Conservation (phyloP, 2,888 invertebrate species). For the Chloromyia formosa region DNA sequence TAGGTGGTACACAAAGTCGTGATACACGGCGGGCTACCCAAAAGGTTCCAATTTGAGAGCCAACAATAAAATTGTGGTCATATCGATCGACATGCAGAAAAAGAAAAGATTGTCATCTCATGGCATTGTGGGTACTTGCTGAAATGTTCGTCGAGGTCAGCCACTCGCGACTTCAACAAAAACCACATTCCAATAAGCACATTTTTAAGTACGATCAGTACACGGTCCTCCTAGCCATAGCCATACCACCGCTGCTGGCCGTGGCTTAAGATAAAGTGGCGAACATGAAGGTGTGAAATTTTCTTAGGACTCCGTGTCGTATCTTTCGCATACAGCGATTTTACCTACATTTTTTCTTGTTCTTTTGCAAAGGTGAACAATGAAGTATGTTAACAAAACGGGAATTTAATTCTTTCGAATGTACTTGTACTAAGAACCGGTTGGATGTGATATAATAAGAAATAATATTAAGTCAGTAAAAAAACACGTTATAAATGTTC, state of each 20-base stretch:
- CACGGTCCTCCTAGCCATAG: too few relatives aligned
- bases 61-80: not conserved
- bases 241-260: too few relatives aligned
- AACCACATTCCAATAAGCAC: slow-evolving; percentile 29
- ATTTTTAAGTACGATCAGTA: too few relatives aligned
- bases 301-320: not conserved
- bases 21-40: not conserved
- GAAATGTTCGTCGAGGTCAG: slow-evolving; percentile 24
- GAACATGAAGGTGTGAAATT: slow-evolving; percentile 5
- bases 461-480: not conserved
- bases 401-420: slow-evolving; percentile 8
- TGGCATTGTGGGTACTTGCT: not conserved
- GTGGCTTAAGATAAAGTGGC: too few relatives aligned
- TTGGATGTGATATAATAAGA: slow-evolving; percentile 25
- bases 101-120: not conserved
- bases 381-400: slow-evolving; percentile 5
- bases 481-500: too few relatives aligned
- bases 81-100: not conserved
- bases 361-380: not conserved
- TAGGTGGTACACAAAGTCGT: not conserved
- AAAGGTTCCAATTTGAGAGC: not conserved
- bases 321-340: not conserved
- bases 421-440: slow-evolving; percentile 21
- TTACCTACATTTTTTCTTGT: not conserved
- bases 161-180: not conserved